phyloP scores from a whole-genome alignment of 2,113 vertebrate species.

The Ranitomeya imitator region DNA sequence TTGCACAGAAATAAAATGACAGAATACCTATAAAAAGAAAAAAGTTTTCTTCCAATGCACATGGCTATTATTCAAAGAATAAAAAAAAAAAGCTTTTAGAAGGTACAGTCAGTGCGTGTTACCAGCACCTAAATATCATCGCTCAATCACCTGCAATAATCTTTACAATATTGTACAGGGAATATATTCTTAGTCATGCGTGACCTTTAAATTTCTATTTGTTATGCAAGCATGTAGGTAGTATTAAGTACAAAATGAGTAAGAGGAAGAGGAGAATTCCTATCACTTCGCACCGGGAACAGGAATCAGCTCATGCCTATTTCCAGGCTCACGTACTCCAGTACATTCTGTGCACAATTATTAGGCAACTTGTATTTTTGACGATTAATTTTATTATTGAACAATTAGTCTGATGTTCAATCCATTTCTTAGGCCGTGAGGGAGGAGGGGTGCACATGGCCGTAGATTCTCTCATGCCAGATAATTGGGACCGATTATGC shows the following conservation, averaged over 20 bases:
- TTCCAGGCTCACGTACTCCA: neutral
- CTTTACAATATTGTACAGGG: neutral
- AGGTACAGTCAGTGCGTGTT: neutral
- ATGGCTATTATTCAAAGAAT: neutral
- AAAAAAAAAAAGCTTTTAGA: neutral
- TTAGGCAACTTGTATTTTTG: too few species aligned
- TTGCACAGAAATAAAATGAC: neutral
- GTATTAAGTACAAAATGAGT: slow-evolving; percentile 10
- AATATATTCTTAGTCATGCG: slow-evolving; percentile 27
- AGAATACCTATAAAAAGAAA: neutral
- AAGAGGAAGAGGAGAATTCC: neutral
- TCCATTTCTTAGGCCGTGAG: too few species aligned
- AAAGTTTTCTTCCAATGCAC: neutral
- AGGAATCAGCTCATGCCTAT: neutral
- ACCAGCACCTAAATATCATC: neutral
- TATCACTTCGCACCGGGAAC: neutral
- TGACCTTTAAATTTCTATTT: slow-evolving; percentile 33
- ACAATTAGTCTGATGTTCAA: too few species aligned
- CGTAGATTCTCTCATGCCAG: too few species aligned
- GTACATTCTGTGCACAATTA: too few species aligned
- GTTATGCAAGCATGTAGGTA: slow-evolving; percentile 35
- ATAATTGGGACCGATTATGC: too few species aligned
- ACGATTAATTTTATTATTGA: too few species aligned
- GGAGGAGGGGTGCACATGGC: too few species aligned
- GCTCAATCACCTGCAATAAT: slow-evolving; percentile 14